Evolutionary conservation across 2,113 vertebrate species (phyloP), one percentile per base, ranked within the genome.

Genomic region (Macroglossus sobrinus): DNA sequence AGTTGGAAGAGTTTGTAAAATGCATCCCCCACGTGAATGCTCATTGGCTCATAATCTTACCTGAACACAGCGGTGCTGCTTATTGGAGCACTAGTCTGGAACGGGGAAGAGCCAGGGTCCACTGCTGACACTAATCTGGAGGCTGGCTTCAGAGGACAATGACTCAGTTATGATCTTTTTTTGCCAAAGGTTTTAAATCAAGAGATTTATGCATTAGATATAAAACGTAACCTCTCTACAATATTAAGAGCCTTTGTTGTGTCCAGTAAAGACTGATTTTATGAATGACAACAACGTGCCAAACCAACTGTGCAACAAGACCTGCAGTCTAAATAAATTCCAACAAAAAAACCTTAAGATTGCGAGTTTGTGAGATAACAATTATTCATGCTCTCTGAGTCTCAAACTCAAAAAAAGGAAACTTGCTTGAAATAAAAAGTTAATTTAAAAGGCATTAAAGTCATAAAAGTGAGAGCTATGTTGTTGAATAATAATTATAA

Each of bases 361-460:
- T 47, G 9, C 50, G 15, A 74, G 13, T 89, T 57, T 26, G 24
- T 94, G 6, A 63, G 40, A 76, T 35, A 63, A 95, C 35, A 26
- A 75, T 85, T 78, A 43, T 74, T 76, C 7, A 61, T 92, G 69
- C 47, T 87, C n/a, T 81, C 87, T 61, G 75, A 95, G 90, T 72
- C 21, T 10, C 69, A 47, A 69, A 22, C 53, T 76, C 61, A 53
- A 50, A 74, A 24, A 59, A 72, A 43, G 33, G 7, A 90, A 90
- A 87, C 21, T 92, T 45, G 8, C 90, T 85, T 66, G 1, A 71
- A 93, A 78, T 71, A 43, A 38, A 68, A 53, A 6, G 2, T 85
- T 30, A 57, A 79, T 28, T 64, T 93, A 80, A 95, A 92, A 93
- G 21, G 30, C 22, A 55, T 26, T 89, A n/a, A 89, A 72, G 84